Evolutionary conservation across 2,113 vertebrate genomes (phyloP).

Genomic region (Planiliza haematocheilus): DNA sequence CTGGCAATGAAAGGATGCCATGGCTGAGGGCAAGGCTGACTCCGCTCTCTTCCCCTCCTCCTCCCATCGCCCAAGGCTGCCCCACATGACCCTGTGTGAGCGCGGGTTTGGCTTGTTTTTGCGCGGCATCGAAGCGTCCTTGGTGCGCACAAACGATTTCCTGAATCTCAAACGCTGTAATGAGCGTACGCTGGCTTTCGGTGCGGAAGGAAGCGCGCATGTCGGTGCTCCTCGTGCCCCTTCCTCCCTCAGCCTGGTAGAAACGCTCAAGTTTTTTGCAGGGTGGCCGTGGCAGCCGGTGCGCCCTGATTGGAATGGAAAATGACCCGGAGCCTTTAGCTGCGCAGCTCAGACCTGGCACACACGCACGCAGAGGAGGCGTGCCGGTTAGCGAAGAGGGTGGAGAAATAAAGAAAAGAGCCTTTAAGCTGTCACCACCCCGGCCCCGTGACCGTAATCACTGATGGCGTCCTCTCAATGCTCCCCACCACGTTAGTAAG

Average conservation of each 20-base stretch:
- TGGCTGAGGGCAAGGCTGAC: constrained; percentile 80
- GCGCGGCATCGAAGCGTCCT: constrained; percentile 50
- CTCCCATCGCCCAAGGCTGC: constrained; percentile 71
- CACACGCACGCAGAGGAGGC: constrained; percentile 44
- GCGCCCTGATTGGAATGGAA: constrained; percentile 77
- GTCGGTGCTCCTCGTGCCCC: constrained; percentile 19
- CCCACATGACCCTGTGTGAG: constrained; percentile 68
- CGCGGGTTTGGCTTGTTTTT: constrained; percentile 35
- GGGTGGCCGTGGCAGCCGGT: constrained; percentile 67
- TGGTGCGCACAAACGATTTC: constrained; percentile 38
- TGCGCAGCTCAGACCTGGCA: constrained; percentile 60
- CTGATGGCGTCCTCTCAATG: constrained; percentile 66
- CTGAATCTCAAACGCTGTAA: constrained; percentile 39
- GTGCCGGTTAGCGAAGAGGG: constrained; percentile 63
- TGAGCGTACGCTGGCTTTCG: constrained; percentile 29
- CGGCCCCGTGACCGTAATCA: constrained; percentile 67
- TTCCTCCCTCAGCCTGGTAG: constrained; percentile 50
- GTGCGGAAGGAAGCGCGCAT: constrained; percentile 26
- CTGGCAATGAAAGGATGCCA: constrained; percentile 78
- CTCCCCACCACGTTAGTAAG: constrained; percentile 68
- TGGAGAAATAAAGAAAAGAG: constrained; percentile 69
- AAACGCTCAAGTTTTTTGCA: constrained; percentile 69
- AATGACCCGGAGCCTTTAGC: constrained; percentile 72
- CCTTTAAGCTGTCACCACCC: constrained; percentile 70
- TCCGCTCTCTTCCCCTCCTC: constrained; percentile 56